Base-by-base conservation (phyloP, 30 jellyfish, hydroid and myxozoan genomes). In the Cassiopea andromeda region DNA sequence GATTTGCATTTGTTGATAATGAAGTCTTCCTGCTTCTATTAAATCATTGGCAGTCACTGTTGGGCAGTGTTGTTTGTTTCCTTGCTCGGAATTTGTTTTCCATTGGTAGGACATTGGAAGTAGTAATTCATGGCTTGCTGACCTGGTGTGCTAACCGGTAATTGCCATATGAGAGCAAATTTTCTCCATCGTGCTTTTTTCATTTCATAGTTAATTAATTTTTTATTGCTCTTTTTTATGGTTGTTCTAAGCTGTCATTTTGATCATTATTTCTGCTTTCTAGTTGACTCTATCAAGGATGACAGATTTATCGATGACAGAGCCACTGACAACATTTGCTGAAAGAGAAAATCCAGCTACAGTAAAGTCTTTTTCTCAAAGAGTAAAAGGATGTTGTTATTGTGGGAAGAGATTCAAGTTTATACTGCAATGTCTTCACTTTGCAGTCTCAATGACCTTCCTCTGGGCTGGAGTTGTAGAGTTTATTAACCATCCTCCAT, bases 401-500 rank as follows among this genome's bases (percentile, higher is more conserved):
- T 75, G 68, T 80, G 88, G 79, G n/a, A 57, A 38, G 58, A 80
- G 60, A 60, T 58, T 64, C 46, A 6, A 4, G 45, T 59, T 80
- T 69, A 64, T 76, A 0, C 60, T 93, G 75, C 97, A 90, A 88
- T 8, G 70, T 2, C 73, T 94, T 8, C 98, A 94, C 77, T 89
- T 83, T 69, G 54, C 69, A 58, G 73, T 94, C 59, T 91, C 93
- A 60, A 85, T 94, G 97, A 70, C 66, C 67, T 94, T 75, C 60
- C 69, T 94, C 9, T 87, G 96, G 97, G 97, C 97, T 1, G 98
- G 98, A 7, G 54, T 90, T 46, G 97, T 90, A 1, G 98, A 94
- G 81, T 94, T 94, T 49, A 75, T 94, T 69, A 69, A 82, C n/a
- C 92, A 94, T 71, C 98, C 98, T n/a, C 98, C 98, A 8, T 94